These are phyloP conservation scores for Drosophila setifemur DNA, from an alignment of 1,140 invertebrate species.

Conservation along the genomic window DNA sequence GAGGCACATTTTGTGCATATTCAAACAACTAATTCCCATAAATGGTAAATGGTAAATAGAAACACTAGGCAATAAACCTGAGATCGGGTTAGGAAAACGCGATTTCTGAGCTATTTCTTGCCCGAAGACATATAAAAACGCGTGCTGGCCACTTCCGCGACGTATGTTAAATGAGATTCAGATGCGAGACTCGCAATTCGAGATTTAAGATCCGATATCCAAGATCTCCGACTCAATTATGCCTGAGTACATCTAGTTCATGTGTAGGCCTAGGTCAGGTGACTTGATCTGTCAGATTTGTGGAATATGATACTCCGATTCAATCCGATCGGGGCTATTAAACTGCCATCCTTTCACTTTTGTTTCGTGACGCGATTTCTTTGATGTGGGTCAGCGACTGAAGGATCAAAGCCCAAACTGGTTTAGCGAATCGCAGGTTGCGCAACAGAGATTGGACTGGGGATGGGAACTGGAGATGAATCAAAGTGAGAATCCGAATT, in stretches of 20 bases:
- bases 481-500: conserved; percentile 9
- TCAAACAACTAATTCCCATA: conserved; percentile 19
- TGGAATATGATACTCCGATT: background rate
- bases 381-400: conserved; percentile 50
- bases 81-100: too few relatives aligned
- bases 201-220: too few relatives aligned
- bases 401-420: conserved; percentile 45
- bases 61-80: too few relatives aligned
- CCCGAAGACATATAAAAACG: too few relatives aligned
- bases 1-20: conserved; percentile 14
- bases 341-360: conserved; percentile 54
- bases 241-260: conserved; percentile 36
- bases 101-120: too few relatives aligned
- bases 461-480: conserved; percentile 1
- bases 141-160: conserved; percentile 17
- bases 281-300: background rate
- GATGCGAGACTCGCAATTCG: too few relatives aligned
- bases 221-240: too few relatives aligned
- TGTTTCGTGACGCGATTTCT: conserved; percentile 12
- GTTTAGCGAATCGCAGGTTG: conserved; percentile 24
- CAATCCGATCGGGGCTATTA: conserved; percentile 11
- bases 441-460: conserved; percentile 25
- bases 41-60: background rate
- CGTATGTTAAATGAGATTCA: conserved; percentile 5
- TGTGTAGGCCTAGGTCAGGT: conserved; percentile 7